Evolutionary conservation across 2,797 vertebrate genomes (phyloP), one percentile per base, ranked within the genome.

Genomic region (Enteromius unitaeniatus): DNA sequence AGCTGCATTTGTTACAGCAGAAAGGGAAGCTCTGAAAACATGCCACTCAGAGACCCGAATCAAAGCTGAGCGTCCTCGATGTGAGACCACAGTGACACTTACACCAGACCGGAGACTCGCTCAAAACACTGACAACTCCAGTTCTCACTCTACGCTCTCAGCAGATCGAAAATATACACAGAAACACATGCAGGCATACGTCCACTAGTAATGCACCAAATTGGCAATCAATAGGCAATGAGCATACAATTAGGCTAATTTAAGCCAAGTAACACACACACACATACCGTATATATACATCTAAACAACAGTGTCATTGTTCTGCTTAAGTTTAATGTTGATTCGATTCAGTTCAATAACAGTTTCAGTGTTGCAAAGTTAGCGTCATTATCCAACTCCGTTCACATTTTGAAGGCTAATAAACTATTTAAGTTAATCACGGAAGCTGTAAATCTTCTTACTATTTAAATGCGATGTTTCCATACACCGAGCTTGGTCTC

Each of bases 1-100:
- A 88, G 79, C 60, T 34, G 14, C 84, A 85, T 87, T 88, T 79
- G 85, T 64, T 77, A 76, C 83, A 84, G 87, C 58, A 84, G 75
- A 74, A 87, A 77, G 81, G 42, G 21, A 85, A 78, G 78, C 86
- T 86, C 67, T 68, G 81, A 31, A 3, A 47, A 45, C 68, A 23
- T 31, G 60, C 28, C 53, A 67, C 28, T 42, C 78, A 73, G 60
- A 81, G 84, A 70, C 78, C 69, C 65, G 37, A 85, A 87, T 85
- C 82, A 88, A 79, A 82, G 84, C 78, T 51, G 78, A 85, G 83
- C 13, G 45, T 34, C 80, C 68, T 77, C 72, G 23, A 31, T 75
- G 72, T 67, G 70, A 77, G 72, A 85, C 37, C 49, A 47, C 72
- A 69, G n/a, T 76, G 83, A 85, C 86, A 86, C 78, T 78, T 64